Evolutionary conservation across 1,140 invertebrate genomes (phyloP).

Genomic region (Lasioglossum baleicum): DNA sequence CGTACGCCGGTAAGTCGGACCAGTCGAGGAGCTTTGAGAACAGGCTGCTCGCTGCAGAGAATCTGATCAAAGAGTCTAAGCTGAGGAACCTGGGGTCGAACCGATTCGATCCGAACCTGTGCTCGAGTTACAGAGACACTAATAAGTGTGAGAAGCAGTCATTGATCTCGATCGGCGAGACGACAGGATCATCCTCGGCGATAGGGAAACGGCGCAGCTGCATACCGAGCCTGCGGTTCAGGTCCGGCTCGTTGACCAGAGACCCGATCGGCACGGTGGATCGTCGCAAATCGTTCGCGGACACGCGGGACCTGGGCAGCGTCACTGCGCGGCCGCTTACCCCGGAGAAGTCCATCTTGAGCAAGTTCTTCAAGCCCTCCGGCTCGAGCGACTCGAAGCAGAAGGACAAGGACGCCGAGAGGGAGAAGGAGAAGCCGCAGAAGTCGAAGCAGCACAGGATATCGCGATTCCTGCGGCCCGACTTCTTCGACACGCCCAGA

Average conservation of each 20-base stretch:
- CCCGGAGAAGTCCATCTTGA: constrained; percentile 81
- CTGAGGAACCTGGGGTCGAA: constrained; percentile 65
- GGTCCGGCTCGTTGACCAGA: constrained; percentile 73
- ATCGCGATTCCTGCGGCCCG: constrained; percentile 87
- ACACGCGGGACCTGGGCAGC: constrained; percentile 46
- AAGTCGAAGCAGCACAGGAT: constrained; percentile 81
- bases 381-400: constrained; percentile 72
- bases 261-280: constrained; percentile 57
- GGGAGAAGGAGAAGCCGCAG: constrained; percentile 71
- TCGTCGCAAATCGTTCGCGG: constrained; percentile 54
- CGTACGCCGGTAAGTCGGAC: constrained; percentile 47
- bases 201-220: constrained; percentile 69
- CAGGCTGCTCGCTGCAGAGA: constrained; percentile 73
- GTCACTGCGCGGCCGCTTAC: constrained; percentile 44
- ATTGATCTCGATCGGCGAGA: constrained; percentile 61
- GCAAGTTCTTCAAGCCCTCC: constrained; percentile 80
- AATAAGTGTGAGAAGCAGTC: constrained; percentile 73
- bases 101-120: constrained; percentile 65
- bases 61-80: constrained; percentile 76
- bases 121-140: constrained; percentile 66
- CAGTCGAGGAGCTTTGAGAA: constrained; percentile 66
- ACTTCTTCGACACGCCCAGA: constrained; percentile 87
- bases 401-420: constrained; percentile 58
- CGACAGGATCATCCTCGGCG: constrained; percentile 32
- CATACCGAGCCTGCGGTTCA: constrained; percentile 70